Percentiles rank a stretch among this genome's conserved stretches.
Evolutionary conservation across 2,113 vertebrate species (phyloP).

Genomic region (Gadus macrocephalus): DNA sequence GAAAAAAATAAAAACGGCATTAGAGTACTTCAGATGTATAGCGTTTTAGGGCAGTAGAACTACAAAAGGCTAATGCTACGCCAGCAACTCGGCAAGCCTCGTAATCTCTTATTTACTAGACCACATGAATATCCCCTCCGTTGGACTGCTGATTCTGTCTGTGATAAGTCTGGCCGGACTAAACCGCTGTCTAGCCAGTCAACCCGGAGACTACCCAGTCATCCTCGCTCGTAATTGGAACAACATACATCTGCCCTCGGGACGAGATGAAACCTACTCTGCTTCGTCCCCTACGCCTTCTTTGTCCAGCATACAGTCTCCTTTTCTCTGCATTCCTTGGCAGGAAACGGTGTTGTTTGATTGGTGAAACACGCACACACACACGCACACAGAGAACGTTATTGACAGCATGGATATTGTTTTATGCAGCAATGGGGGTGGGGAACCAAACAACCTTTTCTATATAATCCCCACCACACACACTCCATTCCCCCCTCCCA

Average conservation of each 20-base stretch:
- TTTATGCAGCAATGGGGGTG: no score
- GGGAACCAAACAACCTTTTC: no score
- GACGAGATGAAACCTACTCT: slow-evolving; percentile 23
- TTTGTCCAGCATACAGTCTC: no score
- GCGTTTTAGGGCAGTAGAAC: slow-evolving; percentile 34
- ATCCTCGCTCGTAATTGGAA: slow-evolving; percentile 41
- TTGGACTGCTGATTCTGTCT: slow-evolving; percentile 37
- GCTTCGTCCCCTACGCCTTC: slow-evolving; percentile 6
- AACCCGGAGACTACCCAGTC: slow-evolving; percentile 29
- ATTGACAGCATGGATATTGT: no score
- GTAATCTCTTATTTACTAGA: slow-evolving; percentile 35
- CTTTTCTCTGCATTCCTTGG: no score
- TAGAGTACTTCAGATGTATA: slow-evolving; percentile 25
- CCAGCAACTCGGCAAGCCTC: slow-evolving; percentile 19
- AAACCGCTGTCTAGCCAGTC: slow-evolving; percentile 22
- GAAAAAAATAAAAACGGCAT: slow-evolving; percentile 35
- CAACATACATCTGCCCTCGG: slow-evolving; percentile 32
- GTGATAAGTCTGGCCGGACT: slow-evolving; percentile 31
- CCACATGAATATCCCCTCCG: slow-evolving; percentile 32
- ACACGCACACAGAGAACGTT: not conserved
- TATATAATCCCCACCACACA: not conserved
- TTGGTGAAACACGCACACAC: not conserved
- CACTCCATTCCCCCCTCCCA: not conserved
- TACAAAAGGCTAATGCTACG: slow-evolving; percentile 29
- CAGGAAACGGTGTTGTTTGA: no score